phyloP scores from a whole-genome alignment of 2,888 invertebrate genomes.

The Sinodicranocentrus sp. region DNA sequence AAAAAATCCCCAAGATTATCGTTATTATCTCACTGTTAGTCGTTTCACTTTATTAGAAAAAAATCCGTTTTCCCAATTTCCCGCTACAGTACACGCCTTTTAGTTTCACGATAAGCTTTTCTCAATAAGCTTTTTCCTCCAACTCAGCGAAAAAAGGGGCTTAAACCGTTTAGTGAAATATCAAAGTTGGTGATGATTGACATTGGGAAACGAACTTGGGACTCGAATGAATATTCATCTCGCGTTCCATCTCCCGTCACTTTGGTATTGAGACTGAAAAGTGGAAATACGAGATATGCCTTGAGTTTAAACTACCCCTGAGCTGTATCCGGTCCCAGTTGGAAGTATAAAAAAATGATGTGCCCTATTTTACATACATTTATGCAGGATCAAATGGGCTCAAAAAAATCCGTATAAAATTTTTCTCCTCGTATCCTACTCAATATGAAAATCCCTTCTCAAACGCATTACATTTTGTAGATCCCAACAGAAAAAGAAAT shows the following conservation, averaged over 20 bases:
- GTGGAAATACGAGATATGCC: slow-evolving; percentile 2
- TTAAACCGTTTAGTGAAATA: neutral
- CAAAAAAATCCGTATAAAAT: too few relatives aligned
- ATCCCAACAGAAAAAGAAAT: too few relatives aligned
- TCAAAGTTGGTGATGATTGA: neutral
- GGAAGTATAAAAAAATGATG: too few relatives aligned
- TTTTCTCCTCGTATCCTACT: too few relatives aligned
- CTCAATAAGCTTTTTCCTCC: neutral
- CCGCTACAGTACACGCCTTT: neutral
- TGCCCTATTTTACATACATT: too few relatives aligned
- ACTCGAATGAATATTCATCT: slow-evolving; percentile 18
- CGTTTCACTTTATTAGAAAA: slow-evolving; percentile 11
- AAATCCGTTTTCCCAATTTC: slow-evolving; percentile 5
- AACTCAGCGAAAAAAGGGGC: slow-evolving; percentile 14
- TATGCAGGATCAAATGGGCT: too few relatives aligned
- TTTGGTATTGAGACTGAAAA: neutral
- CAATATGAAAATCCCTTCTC: too few relatives aligned
- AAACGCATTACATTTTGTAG: too few relatives aligned
- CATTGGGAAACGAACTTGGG: slow-evolving; percentile 13
- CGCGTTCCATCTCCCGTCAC: neutral
- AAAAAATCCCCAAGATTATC: neutral
- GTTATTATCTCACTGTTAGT: too few relatives aligned
- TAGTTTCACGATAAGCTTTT: neutral
- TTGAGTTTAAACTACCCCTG: neutral
- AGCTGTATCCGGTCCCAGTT: too few relatives aligned